Evolutionary conservation across 2,797 vertebrate species (phyloP), one percentile per base, ranked within the genome.

Genomic region (Geotrypetes seraphini): DNA sequence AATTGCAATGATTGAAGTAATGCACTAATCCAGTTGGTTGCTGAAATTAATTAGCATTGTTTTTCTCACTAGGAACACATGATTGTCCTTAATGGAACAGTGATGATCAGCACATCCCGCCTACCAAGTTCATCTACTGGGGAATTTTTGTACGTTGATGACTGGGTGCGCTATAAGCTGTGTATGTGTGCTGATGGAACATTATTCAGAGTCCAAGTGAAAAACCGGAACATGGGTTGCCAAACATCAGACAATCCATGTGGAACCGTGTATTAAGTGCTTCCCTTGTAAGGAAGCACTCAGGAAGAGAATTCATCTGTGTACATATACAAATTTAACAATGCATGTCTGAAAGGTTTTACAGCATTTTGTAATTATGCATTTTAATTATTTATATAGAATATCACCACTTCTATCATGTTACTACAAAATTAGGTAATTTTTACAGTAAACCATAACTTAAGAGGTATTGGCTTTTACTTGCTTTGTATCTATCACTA

Each of bases 141-240:
- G n/a, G 86, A 92, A 2, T 68, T 83, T 31, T 75, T 86, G 7
- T 85, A 67, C 3, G 74, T 85, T 0, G 81, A 87, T 5, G 79
- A 81, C 19, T 75, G 83, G 75, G 84, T 92, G 53, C 82, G 96
- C 18, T 98, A 96, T 78, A 99, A 99, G 78, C 88, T 99, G 11
- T 99, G 96, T 25, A 83, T 97, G 89, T 99, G 96, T 43, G 91
- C 87, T 0, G 95, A 98, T 0, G 92, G 95, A 25, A 97, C 88
- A 0, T 81, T 99, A 25, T 99, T 99, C 73, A 88, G 83, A 45
- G 89, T 99, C 2, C 86, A 85, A 64, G 96, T 97, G 42, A 95
- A 88, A 8, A 78, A 84, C 38, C 61, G 63, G 25, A 96, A 94
- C 78, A 93, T 94, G 89, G 96, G 95, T 52, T 98, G 95, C 64